Evolutionary conservation across 2,797 vertebrate genomes (phyloP).

Genomic region (Gadopsis marmoratus): DNA sequence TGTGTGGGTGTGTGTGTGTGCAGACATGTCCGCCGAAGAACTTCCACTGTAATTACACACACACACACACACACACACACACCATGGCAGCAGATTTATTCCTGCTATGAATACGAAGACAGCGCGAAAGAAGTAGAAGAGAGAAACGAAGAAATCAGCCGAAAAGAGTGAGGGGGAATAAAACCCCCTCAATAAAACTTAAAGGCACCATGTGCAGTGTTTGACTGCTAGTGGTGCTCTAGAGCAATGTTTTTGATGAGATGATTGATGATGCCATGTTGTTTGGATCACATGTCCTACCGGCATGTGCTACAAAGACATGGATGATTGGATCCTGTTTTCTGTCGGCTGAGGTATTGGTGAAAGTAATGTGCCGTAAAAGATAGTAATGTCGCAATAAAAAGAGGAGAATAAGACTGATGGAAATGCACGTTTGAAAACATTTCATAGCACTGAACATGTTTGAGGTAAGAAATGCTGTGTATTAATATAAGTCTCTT

Average conservation of each 20-base stretch:
- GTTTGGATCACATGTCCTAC: neutral
- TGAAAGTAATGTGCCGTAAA: neutral
- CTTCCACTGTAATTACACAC: conserved; percentile 65
- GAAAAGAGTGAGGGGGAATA: neutral
- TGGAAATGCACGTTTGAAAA: conserved; percentile 7
- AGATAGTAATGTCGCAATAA: neutral
- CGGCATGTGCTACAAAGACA: neutral
- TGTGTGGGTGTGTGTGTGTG: conserved; percentile 21
- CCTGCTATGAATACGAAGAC: conserved; percentile 46
- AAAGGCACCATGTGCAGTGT: neutral
- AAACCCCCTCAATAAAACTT: no score
- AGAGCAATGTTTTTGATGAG: neutral
- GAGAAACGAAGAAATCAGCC: neutral
- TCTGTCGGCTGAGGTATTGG: neutral
- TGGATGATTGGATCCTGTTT: neutral
- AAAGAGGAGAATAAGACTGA: neutral
- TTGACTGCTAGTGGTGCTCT: neutral
- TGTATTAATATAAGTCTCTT: neutral
- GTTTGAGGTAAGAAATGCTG: neutral
- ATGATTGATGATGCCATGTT: neutral
- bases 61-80: conserved; percentile 22
- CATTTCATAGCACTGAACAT: neutral
- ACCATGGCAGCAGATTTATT: conserved; percentile 57
- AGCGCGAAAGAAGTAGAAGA: conserved; percentile 9
- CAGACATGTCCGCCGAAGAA: conserved; percentile 26